Evolutionary conservation across 2,888 invertebrate genomes (phyloP), one percentile per base, ranked within the genome.

Genomic region (Malthinus seriepunctatus): DNA sequence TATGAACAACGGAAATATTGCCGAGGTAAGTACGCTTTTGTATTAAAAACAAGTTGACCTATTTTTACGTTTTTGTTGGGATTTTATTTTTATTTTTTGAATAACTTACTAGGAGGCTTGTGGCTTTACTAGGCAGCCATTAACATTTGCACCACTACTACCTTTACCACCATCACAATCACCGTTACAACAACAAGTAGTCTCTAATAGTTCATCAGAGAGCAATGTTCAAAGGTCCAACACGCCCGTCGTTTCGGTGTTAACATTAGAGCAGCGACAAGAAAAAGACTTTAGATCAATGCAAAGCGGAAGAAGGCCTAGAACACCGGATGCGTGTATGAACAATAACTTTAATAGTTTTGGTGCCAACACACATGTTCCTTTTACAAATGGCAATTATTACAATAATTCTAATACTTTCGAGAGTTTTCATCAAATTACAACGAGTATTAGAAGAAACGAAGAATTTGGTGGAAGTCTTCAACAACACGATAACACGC

Each of bases 241-340:
- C 53, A 78, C 79, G 12, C 79, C 79, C 7, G 78, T 78, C 33
- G 78, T 79, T 5, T 78, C 78, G 12, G 52, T 78, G 32, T 67
- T 78, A 32, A 69, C 72, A 23, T 69, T 78, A 58, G 78, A 78
- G 50, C 72, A 76, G 37, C 76, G 74, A 35, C 76, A 76, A 63
- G 79, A 78, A 63, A 78, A 74, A 58, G 79, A 79, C 63, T 69
- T 70, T 48, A 71, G 69, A 33, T 75, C 78, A 44, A 74, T 79
- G 77, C 77, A 78, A 57, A 73, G 78, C 49, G 79, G 79, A 12
- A 69, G 78, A 7, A 68, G 75, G 23, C 23, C 23, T 23, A 2
- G 23, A 23, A 23, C 23, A 3, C 23, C 23, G 2, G 5, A 23
- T 23, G 23, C 23, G 23, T 23, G 23, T 23, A 23, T 5, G 23